Evolutionary conservation across 2,113 vertebrate genomes (phyloP).

Genomic region (Petromus typicus): DNA sequence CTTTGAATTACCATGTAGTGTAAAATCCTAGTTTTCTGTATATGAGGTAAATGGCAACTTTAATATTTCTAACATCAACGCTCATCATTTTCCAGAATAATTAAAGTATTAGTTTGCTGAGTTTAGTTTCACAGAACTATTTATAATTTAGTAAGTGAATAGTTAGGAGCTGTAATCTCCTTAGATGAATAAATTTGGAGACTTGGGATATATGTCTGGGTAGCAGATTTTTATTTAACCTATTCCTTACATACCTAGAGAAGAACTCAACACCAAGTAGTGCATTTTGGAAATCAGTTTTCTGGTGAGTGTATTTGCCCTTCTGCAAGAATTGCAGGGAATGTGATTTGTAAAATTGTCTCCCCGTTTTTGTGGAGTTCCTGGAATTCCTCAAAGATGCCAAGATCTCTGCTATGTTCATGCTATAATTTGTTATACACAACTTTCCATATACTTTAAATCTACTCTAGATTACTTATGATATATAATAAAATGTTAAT

Average conservation of each 20-base stretch:
- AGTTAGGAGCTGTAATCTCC: background rate
- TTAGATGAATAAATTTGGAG: background rate
- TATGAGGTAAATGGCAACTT: conserved; percentile 17
- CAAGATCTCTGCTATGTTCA: background rate
- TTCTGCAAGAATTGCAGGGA: background rate
- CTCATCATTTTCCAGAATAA: conserved; percentile 24
- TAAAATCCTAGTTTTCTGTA: background rate
- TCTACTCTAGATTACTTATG: background rate
- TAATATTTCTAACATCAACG: conserved; percentile 34
- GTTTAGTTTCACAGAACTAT: background rate
- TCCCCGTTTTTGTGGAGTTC: background rate
- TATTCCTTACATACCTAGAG: background rate
- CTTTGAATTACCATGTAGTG: conserved; percentile 3
- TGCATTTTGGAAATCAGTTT: background rate
- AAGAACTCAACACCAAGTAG: background rate
- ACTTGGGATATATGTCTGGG: background rate
- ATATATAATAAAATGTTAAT: background rate
- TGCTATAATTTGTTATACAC: background rate
- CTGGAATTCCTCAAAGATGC: background rate
- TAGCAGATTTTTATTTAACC: background rate
- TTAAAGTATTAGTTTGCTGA: background rate
- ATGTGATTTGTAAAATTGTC: background rate
- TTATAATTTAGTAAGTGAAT: background rate
- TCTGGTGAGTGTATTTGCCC: background rate
- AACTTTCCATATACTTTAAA: background rate